Evolutionary conservation across 2,797 vertebrate species (phyloP).

Genomic region (Oryzias sinensis): DNA sequence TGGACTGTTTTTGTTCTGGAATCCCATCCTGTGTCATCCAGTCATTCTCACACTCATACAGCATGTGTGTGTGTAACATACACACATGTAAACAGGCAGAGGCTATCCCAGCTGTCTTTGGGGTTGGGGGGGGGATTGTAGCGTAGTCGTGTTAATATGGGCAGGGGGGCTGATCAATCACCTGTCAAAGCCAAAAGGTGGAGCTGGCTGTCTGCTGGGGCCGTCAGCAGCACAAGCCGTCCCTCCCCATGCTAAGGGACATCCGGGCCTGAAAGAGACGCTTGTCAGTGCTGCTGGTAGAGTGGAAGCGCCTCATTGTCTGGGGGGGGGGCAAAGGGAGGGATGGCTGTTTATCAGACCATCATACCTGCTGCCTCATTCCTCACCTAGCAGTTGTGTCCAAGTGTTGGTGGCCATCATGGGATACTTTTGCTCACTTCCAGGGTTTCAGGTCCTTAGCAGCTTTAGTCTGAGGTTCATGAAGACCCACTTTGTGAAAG

Average conservation of each 20-base stretch:
- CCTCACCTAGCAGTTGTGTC: slow-evolving; percentile 24
- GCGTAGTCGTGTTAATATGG: too few species aligned
- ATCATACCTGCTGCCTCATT: slow-evolving; percentile 15
- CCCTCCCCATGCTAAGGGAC: slow-evolving; percentile 12
- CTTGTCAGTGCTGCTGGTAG: slow-evolving; percentile 13
- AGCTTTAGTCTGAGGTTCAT: too few species aligned
- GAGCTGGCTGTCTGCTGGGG: slow-evolving; percentile 61
- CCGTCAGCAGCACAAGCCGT: slow-evolving; percentile 41
- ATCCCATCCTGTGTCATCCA: slow-evolving; percentile 54
- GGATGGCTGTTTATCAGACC: slow-evolving; percentile 13
- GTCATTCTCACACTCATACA: slow-evolving; percentile 71
- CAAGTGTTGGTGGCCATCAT: slow-evolving; percentile 9
- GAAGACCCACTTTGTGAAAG: slow-evolving; percentile 25
- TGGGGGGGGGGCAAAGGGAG: slow-evolving; percentile 35
- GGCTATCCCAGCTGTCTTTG: too few species aligned
- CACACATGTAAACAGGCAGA: neutral
- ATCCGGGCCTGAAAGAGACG: slow-evolving; percentile 1
- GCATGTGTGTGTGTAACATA: slow-evolving; percentile 71
- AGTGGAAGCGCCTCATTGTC: slow-evolving; percentile 44
- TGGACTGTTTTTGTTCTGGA: slow-evolving; percentile 58
- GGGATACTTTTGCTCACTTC: slow-evolving; percentile 11
- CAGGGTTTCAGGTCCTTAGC: neutral
- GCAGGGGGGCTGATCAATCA: slow-evolving; percentile 50
- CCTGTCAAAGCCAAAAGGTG: slow-evolving; percentile 68
- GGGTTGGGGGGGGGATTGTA: too few species aligned